Evolutionary conservation across 2,797 vertebrate species (phyloP).

Genomic region (Helicolenus hilgendorfi): DNA sequence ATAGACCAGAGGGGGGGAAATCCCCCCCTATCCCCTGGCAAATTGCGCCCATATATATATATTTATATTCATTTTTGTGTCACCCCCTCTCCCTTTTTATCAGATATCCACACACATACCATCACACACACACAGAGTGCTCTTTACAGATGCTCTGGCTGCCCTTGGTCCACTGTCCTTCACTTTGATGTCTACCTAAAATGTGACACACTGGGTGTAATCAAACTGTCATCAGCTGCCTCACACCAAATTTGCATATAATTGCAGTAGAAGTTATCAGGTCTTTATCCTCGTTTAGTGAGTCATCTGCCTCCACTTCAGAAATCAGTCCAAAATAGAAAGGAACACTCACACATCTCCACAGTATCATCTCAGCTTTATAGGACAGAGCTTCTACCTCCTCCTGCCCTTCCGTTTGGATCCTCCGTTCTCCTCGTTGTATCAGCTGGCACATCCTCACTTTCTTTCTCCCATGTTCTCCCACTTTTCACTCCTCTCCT

Average conservation of each 20-base stretch:
- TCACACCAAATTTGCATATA: constrained; percentile 61
- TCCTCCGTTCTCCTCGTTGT: constrained; percentile 4
- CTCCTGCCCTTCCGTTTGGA: background rate
- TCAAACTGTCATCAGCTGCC: constrained; percentile 62
- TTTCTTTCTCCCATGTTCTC: background rate
- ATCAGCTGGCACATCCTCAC: constrained; percentile 12
- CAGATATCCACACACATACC: background rate
- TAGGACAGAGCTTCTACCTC: background rate
- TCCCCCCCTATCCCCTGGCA: too few relatives aligned
- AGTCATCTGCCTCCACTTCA: constrained; percentile 53
- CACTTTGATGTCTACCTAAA: constrained; percentile 34
- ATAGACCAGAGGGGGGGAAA: too few relatives aligned
- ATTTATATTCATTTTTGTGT: background rate
- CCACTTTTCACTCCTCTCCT: background rate
- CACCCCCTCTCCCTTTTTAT: background rate
- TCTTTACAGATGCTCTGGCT: constrained; percentile 19
- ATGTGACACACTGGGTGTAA: constrained; percentile 56
- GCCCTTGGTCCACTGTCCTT: constrained; percentile 33
- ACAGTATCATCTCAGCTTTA: constrained; percentile 39
- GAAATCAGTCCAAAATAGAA: constrained; percentile 53
- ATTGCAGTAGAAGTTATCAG: constrained; percentile 53
- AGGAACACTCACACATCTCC: background rate
- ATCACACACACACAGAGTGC: background rate
- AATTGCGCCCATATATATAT: background rate
- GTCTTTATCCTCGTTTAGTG: constrained; percentile 52